These are phyloP conservation scores for Pteria penguin DNA, from an alignment of 2,888 invertebrate species.

Conservation along the genomic window DNA sequence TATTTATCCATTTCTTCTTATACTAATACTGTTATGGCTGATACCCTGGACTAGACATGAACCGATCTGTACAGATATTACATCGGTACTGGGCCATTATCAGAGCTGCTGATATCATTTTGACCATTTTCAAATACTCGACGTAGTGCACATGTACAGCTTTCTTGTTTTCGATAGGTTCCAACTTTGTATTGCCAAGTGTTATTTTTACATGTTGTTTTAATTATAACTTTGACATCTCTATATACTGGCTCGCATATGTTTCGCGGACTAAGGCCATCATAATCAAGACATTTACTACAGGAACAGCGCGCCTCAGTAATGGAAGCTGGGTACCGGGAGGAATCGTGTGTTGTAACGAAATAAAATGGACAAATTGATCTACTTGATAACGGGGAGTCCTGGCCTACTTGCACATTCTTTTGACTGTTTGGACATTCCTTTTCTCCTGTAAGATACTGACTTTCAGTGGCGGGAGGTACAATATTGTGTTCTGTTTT, in stretches of 20 bases:
- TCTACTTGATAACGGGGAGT: not conserved
- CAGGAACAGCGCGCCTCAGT: constrained; percentile 31
- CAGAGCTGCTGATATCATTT: not conserved
- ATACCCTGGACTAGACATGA: too few relatives aligned
- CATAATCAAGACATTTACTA: constrained; percentile 2
- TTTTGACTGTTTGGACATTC: not conserved
- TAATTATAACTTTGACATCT: not conserved
- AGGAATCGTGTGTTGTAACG: not conserved
- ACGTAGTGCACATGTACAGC: not conserved
- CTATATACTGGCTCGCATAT: not conserved
- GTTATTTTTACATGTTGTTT: not conserved
- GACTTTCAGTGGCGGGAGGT: not conserved
- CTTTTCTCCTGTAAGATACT: not conserved
- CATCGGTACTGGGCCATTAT: not conserved
- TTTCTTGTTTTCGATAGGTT: not conserved
- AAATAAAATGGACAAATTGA: constrained; percentile 32
- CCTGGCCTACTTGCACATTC: not conserved
- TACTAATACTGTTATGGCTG: too few relatives aligned
- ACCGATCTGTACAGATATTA: too few relatives aligned
- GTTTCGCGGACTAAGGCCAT: not conserved
- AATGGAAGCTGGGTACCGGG: constrained; percentile 17
- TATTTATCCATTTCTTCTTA: too few relatives aligned
- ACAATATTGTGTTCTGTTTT: not conserved
- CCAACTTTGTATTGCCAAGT: not conserved
- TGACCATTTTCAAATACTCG: not conserved